A percentile compares a stretch with the other conserved stretches of the same genome.
Conservation (phyloP, 2,797 vertebrate species). For the Pangasius sanitwongsei region DNA sequence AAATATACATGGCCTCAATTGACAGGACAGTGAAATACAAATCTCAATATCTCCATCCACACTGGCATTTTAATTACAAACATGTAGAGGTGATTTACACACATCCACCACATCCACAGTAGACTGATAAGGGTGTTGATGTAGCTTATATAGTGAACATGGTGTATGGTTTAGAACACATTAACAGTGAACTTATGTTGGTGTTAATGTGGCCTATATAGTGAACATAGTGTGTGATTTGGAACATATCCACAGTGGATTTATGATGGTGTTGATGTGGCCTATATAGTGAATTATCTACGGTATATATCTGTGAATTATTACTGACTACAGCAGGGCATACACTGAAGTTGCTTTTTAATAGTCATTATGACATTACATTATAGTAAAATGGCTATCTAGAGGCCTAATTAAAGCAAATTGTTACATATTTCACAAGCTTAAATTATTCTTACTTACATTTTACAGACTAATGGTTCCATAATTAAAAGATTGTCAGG, state of each 20-base stretch:
- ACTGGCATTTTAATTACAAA: not conserved
- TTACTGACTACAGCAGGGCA: not conserved
- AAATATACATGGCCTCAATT: not conserved
- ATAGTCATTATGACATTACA: slow-evolving; percentile 11
- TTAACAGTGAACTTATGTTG: not conserved
- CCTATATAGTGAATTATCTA: not conserved
- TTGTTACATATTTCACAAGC: slow-evolving; percentile 3
- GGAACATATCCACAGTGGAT: too few relatives aligned
- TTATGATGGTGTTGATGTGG: not conserved
- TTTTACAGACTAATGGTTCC: not conserved
- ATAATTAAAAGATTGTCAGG: slow-evolving; percentile 6
- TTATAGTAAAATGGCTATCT: not conserved
- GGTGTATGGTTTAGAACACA: not conserved
- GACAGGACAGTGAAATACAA: not conserved
- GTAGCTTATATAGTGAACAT: not conserved
- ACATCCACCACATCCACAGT: not conserved
- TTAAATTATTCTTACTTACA: not conserved
- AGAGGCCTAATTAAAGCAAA: not conserved
- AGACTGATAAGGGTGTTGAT: not conserved
- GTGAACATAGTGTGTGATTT: not conserved
- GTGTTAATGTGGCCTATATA: not conserved
- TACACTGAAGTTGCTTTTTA: not conserved
- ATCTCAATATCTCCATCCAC: not conserved
- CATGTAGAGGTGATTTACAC: not conserved
- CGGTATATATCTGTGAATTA: too few relatives aligned